phyloP scores from a whole-genome alignment of 1,140 invertebrate genomes.

The Pseudomyrmex sp. region DNA sequence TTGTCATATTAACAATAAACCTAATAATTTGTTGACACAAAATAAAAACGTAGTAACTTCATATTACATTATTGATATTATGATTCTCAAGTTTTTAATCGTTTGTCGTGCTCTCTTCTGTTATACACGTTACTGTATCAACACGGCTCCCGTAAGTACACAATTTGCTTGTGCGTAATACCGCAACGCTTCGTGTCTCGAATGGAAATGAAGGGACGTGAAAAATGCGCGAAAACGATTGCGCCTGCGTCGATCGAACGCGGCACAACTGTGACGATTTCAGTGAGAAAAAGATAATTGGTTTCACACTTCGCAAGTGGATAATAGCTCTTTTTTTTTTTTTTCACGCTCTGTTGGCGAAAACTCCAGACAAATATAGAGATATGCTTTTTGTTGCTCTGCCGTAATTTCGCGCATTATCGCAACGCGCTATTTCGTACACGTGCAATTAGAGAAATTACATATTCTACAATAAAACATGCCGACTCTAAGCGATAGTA shows the following conservation, averaged over 20 bases:
- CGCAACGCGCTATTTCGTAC: not conserved
- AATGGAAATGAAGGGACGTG: conserved; percentile 2
- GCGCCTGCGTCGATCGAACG: conserved; percentile 43
- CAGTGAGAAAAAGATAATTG: not conserved
- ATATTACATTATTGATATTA: not conserved
- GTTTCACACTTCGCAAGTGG: not conserved
- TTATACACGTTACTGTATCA: not conserved
- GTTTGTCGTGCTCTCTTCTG: not conserved
- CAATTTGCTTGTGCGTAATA: not conserved
- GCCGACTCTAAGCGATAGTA: not conserved
- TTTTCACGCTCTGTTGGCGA: not conserved
- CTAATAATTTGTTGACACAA: no score
- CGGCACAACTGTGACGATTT: not conserved
- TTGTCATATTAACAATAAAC: no score
- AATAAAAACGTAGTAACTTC: not conserved
- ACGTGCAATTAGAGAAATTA: not conserved
- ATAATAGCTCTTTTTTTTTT: not conserved
- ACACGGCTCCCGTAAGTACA: not conserved
- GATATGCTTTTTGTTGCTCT: not conserved
- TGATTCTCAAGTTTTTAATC: not conserved
- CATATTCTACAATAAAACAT: not conserved
- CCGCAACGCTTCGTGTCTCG: not conserved
- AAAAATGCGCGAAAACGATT: conserved; percentile 15
- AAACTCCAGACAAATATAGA: not conserved
- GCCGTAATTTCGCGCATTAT: not conserved